phyloP scores from a whole-genome alignment of 1,140 invertebrate species.

The Aethina tumida region DNA sequence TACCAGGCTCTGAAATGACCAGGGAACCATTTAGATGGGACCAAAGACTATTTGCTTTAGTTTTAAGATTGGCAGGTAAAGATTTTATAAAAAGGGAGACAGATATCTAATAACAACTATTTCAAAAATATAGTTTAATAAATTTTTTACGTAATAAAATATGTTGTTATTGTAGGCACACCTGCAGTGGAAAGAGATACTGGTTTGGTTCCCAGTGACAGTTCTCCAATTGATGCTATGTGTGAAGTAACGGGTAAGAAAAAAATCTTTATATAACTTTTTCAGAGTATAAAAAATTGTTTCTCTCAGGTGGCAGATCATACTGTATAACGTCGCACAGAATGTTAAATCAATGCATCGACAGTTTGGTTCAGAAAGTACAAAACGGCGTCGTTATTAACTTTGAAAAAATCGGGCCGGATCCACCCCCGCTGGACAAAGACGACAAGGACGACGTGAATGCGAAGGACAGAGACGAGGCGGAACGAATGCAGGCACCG shows the following conservation, averaged over 20 bases:
- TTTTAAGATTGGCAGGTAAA: slow-evolving; percentile 79
- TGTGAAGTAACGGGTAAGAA: slow-evolving; percentile 99
- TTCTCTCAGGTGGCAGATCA: slow-evolving; percentile 90
- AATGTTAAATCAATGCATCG: slow-evolving; percentile 92
- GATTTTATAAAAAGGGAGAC: slow-evolving; percentile 52
- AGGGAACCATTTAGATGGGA: slow-evolving; percentile 99
- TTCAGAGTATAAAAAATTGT: too few species aligned
- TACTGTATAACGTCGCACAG: slow-evolving; percentile 92
- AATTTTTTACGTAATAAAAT: slow-evolving; percentile 6
- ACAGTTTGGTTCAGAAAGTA: slow-evolving; percentile 93
- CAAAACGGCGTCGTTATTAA: slow-evolving; percentile 96
- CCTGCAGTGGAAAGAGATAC: slow-evolving; percentile 51
- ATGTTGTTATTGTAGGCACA: slow-evolving; percentile 34
- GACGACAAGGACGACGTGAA: slow-evolving; percentile 36
- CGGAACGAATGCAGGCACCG: slow-evolving; percentile 10
- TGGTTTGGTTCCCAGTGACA: slow-evolving; percentile 79
- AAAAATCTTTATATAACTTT: too few species aligned
- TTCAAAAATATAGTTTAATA: too few species aligned
- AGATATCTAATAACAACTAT: slow-evolving; percentile 33
- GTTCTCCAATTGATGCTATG: slow-evolving; percentile 92
- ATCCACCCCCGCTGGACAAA: slow-evolving; percentile 47
- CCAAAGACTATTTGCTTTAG: slow-evolving; percentile 92
- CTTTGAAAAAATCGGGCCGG: slow-evolving; percentile 91
- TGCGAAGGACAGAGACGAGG: slow-evolving; percentile 30
- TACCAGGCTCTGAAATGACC: slow-evolving; percentile 93